Base-by-base conservation (phyloP, 2,888 invertebrate species). In the Ischnura elegans region DNA sequence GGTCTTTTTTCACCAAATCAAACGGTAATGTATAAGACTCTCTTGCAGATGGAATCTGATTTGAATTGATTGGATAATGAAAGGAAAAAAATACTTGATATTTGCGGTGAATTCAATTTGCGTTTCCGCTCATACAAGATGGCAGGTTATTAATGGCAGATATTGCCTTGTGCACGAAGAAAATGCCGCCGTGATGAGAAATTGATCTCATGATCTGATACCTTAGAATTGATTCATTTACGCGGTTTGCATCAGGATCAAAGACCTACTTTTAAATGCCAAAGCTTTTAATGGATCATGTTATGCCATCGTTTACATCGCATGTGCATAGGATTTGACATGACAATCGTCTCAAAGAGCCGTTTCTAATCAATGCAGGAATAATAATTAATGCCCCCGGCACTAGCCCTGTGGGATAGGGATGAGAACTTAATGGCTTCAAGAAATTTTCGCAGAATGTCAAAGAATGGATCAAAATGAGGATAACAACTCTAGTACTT, bases 231-330 rank as follows among this genome's bases (percentile, higher is more conserved):
- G 16, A 76, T 36, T 76, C 10, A 36, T 10, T 76, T 21, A 10
- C 29, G 2, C 36, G 13, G 25, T 76, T 6, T 36, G 36, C n/a
- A 16, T 76, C 29, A 25, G 76, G 36, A 76, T 36, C 76, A 36
- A 36, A 76, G 76, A 36, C 76, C 76, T 76, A 76, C 76, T 76
- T 76, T 36, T 76, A 36, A 76, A 76, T 76, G 76, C 13, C 76
- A 76, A n/a, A n/a, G 76, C 76, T 76, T 16, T 76, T 29, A 76
- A 29, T 25, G 76, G 61, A n/a, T 8, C 13, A 36, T 29, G 16
- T 36, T 76, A 16, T 36, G 76, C 36, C 76, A 36, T 76, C 76
- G 76, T 36, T 36, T 76, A 76, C 13, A 76, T 76, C 29, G 13
- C 13, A 36, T 29, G 36, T 76, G 76, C 36, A 36, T 36, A 36